Conservation (phyloP, 2,113 vertebrate genomes). For the Malurus melanocephalus region DNA sequence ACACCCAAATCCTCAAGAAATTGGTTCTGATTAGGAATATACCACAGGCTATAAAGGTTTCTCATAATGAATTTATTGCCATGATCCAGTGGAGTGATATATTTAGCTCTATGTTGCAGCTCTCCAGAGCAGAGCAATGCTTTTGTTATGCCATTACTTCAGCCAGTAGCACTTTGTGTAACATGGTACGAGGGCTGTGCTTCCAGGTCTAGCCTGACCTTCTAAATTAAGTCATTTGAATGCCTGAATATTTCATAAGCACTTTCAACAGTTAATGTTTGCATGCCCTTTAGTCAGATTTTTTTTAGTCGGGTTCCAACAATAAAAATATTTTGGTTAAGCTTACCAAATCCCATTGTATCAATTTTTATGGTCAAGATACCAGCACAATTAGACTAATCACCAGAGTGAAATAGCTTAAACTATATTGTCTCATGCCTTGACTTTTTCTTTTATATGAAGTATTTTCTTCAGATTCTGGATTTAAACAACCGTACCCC, state of each 20-base stretch:
- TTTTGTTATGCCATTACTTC: background rate
- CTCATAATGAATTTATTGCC: conserved; percentile 50
- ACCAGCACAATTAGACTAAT: background rate
- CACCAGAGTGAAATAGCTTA: background rate
- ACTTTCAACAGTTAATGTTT: background rate
- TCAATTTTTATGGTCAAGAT: background rate
- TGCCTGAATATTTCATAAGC: conserved; percentile 26
- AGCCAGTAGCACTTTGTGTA: background rate
- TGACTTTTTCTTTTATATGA: background rate
- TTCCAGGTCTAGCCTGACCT: background rate
- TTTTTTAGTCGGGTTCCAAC: background rate
- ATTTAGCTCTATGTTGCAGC: conserved; percentile 17
- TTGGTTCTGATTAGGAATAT: conserved; percentile 55
- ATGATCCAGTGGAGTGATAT: conserved; percentile 25
- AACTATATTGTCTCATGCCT: background rate
- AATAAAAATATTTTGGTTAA: background rate
- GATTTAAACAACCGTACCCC: background rate
- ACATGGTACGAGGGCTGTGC: background rate
- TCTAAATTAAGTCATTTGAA: conserved; percentile 11
- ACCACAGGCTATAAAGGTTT: conserved; percentile 50
- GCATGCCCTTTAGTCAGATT: background rate
- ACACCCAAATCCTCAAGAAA: conserved; percentile 54
- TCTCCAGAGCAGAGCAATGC: background rate
- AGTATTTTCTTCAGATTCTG: background rate
- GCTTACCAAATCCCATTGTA: background rate